These are phyloP conservation scores for Sebastiscus albofasciatus DNA, from an alignment of 2,797 vertebrate species.

Conservation along the genomic window DNA sequence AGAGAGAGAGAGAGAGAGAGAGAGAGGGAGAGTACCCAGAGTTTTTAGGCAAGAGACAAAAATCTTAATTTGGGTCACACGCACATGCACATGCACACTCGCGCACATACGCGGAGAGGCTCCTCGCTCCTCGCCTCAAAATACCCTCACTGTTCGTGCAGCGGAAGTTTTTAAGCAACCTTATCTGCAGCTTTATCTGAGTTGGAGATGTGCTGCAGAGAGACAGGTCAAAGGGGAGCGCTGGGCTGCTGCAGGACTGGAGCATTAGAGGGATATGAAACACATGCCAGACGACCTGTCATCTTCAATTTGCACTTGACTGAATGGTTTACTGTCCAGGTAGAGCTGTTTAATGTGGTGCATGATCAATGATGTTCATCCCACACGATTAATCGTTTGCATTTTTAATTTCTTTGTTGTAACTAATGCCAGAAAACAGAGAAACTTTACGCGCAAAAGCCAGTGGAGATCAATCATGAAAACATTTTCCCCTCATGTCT, in stretches of 20 bases:
- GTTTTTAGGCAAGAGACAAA: conserved; percentile 18
- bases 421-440: not conserved
- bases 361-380: not conserved
- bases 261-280: conserved; percentile 77
- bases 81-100: conserved; percentile 29
- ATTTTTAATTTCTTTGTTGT: not conserved
- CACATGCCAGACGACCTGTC: conserved; percentile 76
- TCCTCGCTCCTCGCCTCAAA: conserved; percentile 83
- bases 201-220: conserved; percentile 84
- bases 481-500: conserved; percentile 84
- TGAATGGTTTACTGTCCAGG: conserved; percentile 18
- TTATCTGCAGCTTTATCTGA: conserved; percentile 90
- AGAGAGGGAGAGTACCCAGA: not conserved
- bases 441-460: not conserved
- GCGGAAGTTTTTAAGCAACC: conserved; percentile 92
- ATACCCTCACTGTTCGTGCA: conserved; percentile 79
- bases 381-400: not conserved
- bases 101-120: conserved; percentile 68
- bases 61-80: conserved; percentile 1
- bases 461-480: conserved; percentile 84
- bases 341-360: not conserved
- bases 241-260: conserved; percentile 46
- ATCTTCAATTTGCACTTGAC: conserved; percentile 71
- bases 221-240: conserved; percentile 79
- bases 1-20: too few species aligned